phyloP scores from a whole-genome alignment of 2,888 invertebrate genomes.

The Scaptomyza parva region DNA sequence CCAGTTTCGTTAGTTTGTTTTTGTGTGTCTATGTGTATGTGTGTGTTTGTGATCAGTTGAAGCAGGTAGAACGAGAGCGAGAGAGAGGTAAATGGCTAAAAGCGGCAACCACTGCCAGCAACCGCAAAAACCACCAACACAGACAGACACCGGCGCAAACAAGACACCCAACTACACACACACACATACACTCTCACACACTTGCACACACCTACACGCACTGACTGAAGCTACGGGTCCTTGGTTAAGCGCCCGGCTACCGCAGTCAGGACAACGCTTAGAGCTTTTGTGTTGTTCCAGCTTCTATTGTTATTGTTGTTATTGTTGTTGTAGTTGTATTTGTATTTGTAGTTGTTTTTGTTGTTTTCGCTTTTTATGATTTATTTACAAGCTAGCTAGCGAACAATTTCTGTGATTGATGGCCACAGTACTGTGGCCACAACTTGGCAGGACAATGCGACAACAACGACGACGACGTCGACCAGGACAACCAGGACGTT shows the following conservation, averaged over 20 bases:
- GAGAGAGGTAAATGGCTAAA: slow-evolving; percentile 51
- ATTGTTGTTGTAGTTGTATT: slow-evolving; percentile 5
- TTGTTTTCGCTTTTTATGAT: slow-evolving; percentile 65
- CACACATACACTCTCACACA: slow-evolving; percentile 12
- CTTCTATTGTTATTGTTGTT: slow-evolving; percentile 13
- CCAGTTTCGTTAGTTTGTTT: slow-evolving; percentile 56
- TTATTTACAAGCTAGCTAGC: slow-evolving; percentile 61
- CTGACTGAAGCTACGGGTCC: slow-evolving; percentile 8
- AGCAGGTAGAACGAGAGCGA: slow-evolving; percentile 42
- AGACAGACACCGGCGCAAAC: slow-evolving; percentile 43
- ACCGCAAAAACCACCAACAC: slow-evolving; percentile 73
- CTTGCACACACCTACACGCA: slow-evolving; percentile 13
- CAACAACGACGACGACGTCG: no score
- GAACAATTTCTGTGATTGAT: slow-evolving; percentile 69
- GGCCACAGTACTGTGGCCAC: slow-evolving; percentile 45
- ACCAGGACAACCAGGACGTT: not conserved
- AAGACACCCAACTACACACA: slow-evolving; percentile 31
- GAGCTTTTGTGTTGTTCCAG: slow-evolving; percentile 24
- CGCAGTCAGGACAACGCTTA: slow-evolving; percentile 61
- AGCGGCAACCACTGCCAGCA: slow-evolving; percentile 59
- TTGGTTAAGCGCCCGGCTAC: slow-evolving; percentile 50
- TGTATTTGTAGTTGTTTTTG: no score
- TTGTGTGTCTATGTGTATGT: no score
- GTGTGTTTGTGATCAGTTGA: slow-evolving; percentile 30
- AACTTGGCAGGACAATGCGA: slow-evolving; percentile 17